Conservation (phyloP, 2,113 vertebrate species). For the Megatriorchis doriae region DNA sequence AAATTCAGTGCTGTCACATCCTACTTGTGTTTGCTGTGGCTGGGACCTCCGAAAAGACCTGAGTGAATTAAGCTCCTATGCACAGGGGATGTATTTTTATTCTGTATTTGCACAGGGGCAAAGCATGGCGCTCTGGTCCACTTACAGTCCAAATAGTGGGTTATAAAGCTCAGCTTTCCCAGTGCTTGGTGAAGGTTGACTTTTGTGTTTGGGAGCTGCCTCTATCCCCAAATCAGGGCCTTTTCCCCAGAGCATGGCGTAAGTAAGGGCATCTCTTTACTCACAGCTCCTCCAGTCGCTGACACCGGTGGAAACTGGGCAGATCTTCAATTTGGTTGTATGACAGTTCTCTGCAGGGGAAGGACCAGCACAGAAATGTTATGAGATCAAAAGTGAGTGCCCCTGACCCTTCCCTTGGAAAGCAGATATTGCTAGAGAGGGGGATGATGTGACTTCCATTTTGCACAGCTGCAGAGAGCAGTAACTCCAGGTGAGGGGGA, state of each 20-base stretch:
- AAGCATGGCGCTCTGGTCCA: not conserved
- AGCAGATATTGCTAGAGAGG: not conserved
- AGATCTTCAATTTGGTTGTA: slow-evolving; percentile 88
- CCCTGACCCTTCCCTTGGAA: not conserved
- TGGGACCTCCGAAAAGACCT: not conserved
- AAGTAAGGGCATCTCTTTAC: slow-evolving; percentile 32
- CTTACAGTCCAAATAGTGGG: not conserved
- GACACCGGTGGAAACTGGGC: slow-evolving; percentile 88
- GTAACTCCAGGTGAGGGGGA: not conserved
- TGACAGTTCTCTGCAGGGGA: slow-evolving; percentile 84
- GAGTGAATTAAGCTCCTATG: not conserved
- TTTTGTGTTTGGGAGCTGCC: not conserved
- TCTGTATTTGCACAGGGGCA: not conserved
- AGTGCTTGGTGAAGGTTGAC: not conserved
- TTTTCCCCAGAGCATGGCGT: not conserved
- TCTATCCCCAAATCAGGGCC: not conserved
- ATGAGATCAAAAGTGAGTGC: not conserved
- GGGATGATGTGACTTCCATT: not conserved
- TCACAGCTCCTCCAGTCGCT: slow-evolving; percentile 92
- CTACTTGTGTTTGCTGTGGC: not conserved
- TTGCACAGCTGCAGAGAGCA: not conserved
- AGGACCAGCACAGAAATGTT: not conserved
- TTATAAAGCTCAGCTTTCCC: fast-evolving
- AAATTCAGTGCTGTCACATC: not conserved
- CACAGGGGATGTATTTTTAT: not conserved